Conservation (phyloP, 1,140 invertebrate genomes). For the Leptonema lineaticorne region DNA sequence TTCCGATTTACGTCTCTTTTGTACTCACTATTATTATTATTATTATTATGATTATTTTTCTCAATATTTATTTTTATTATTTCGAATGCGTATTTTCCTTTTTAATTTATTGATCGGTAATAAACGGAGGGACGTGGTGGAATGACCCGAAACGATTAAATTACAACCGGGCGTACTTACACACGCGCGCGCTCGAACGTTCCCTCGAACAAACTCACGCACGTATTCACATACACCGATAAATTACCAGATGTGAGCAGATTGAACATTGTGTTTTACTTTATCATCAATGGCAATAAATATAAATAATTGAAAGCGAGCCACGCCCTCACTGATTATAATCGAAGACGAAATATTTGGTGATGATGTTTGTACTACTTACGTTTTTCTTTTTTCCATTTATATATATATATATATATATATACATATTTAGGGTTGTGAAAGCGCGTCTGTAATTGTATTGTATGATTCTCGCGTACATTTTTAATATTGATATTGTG, state of each 20-base stretch:
- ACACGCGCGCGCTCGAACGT: too few species aligned
- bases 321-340: constrained; percentile 24
- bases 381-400: not conserved
- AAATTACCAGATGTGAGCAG: constrained; percentile 17
- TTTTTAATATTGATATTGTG: too few species aligned
- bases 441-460: not conserved
- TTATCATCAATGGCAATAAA: constrained; percentile 31
- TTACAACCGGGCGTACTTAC: constrained; percentile 21
- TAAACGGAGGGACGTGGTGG: constrained; percentile 5
- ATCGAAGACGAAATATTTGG: constrained; percentile 23
- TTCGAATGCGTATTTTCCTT: too few species aligned
- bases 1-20: too few species aligned
- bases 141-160: constrained; percentile 28
- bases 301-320: constrained; percentile 31
- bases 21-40: too few species aligned
- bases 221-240: constrained; percentile 20
- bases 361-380: constrained; percentile 24
- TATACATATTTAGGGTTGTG: not conserved
- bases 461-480: too few species aligned
- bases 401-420: too few species aligned
- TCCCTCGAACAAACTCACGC: too few species aligned
- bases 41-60: too few species aligned
- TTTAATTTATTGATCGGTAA: constrained; percentile 9
- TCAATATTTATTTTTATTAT: too few species aligned
- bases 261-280: constrained; percentile 31